Base-by-base conservation (phyloP, 2,888 invertebrate species). In the Papilio elwesi region DNA sequence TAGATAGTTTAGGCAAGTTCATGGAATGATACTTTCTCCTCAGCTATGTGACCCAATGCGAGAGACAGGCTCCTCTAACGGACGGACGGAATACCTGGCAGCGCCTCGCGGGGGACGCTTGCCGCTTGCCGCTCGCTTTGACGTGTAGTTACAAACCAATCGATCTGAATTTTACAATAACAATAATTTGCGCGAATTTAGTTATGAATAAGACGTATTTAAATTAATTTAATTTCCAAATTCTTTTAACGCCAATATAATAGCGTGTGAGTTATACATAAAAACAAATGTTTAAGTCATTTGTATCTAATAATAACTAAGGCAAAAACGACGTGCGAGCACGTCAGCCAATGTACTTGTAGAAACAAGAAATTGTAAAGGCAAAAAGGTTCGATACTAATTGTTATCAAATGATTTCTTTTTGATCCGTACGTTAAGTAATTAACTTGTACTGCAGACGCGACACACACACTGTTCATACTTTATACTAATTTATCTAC, bases 11-110 rank as follows among this genome's bases (percentile, higher is more conserved):
- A 68, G 68, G 72, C 68, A 63, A 65, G 65, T 55, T 69, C 64
- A 71, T 57, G 66, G 71, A 66, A 71, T 71, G 68, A 69, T 67
- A 73, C 73, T 73, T 73, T 73, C 73, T 73, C 73, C 69, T 49
- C 64, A 69, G 65, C 65, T 63, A 73, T 73, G 73, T 65, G 73
- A 52, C 64, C 71, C 71, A 65, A 65, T 51, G 65, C 55, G 64
- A 49, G 64, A 51, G 55, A 65, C 70, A 70, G 64, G 70, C 64
- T 70, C 70, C 64, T 70, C 70, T 65, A 65, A 65, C 70, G 70
- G 70, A 53, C 70, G 55, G 55, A 65, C 70, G 70, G 70, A 53
- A 65, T 49, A 57, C 48, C 48, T 55, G 38, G 16, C 49, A 53
- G 55, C 26, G 26, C 38, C 15, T 15, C 38, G 13, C 12, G 43